Conservation (phyloP, 2,888 invertebrate genomes). For the Erebia palarica region DNA sequence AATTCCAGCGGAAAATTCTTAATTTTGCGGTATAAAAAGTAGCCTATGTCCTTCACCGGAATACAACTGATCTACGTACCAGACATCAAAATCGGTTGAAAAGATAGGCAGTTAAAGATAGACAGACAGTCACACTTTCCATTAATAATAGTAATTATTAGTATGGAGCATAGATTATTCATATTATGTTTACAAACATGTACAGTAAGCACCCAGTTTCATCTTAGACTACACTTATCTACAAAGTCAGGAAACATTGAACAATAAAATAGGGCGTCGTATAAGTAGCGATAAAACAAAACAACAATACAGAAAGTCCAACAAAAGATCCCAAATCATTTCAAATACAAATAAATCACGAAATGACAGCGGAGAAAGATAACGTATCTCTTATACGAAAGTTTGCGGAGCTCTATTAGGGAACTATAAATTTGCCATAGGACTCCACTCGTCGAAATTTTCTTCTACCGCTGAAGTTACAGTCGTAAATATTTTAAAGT, state of each 20-base stretch:
- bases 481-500: slow-evolving; percentile 82
- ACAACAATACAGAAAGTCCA: slow-evolving; percentile 29
- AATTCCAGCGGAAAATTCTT: no score
- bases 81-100: no score
- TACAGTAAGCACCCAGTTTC: not conserved
- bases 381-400: slow-evolving; percentile 60
- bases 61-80: no score
- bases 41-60: no score
- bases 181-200: not conserved
- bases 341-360: slow-evolving; percentile 65
- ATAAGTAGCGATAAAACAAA: slow-evolving; percentile 33
- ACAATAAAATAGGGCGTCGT: slow-evolving; percentile 17
- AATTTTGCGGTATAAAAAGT: no score
- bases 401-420: slow-evolving; percentile 64
- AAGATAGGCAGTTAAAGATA: no score
- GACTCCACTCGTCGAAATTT: slow-evolving; percentile 63
- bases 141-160: no score
- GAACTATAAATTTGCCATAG: slow-evolving; percentile 71
- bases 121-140: no score
- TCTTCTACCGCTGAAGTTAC: slow-evolving; percentile 62
- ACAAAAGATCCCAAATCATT: slow-evolving; percentile 49
- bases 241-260: slow-evolving; percentile 9
- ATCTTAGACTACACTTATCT: not conserved
- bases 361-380: slow-evolving; percentile 55
- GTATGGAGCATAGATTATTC: no score